These are phyloP conservation scores for Eupsilia transversa DNA, from an alignment of 2,888 invertebrate genomes.

Conservation along the genomic window DNA sequence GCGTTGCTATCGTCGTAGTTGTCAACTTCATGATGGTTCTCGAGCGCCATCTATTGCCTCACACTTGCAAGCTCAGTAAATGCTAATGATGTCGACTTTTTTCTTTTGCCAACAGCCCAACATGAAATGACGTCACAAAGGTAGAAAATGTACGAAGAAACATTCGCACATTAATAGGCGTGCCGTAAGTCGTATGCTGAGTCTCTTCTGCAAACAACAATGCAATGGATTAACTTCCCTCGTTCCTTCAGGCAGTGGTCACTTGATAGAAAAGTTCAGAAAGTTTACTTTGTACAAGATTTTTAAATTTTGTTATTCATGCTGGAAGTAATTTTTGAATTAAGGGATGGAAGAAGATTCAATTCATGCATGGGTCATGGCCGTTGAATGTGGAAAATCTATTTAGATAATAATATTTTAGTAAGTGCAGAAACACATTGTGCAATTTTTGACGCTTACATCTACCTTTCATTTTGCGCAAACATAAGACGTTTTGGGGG, in stretches of 20 bases:
- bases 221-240: conserved; percentile 59
- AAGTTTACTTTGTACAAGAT: neutral
- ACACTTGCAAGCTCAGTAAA: conserved; percentile 23
- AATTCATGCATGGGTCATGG: neutral
- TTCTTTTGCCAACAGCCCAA: conserved; percentile 32
- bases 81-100: conserved; percentile 46
- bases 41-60: neutral
- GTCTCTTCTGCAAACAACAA: conserved; percentile 63
- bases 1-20: neutral
- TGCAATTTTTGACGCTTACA: neutral
- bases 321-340: too few relatives aligned
- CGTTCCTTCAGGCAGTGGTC: conserved; percentile 30
- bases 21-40: neutral
- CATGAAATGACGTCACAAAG: conserved; percentile 44
- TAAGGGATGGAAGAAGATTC: too few relatives aligned
- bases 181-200: conserved; percentile 46
- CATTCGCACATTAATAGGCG: conserved; percentile 49
- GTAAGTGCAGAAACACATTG: neutral
- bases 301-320: neutral
- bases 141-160: conserved; percentile 43
- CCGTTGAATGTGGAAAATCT: neutral
- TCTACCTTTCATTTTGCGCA: neutral
- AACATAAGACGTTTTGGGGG: neutral
- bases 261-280: conserved; percentile 10
- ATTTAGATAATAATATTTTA: neutral